phyloP scores from a whole-genome alignment of 2,888 invertebrate species.

The Caenorhabditis virilis region DNA sequence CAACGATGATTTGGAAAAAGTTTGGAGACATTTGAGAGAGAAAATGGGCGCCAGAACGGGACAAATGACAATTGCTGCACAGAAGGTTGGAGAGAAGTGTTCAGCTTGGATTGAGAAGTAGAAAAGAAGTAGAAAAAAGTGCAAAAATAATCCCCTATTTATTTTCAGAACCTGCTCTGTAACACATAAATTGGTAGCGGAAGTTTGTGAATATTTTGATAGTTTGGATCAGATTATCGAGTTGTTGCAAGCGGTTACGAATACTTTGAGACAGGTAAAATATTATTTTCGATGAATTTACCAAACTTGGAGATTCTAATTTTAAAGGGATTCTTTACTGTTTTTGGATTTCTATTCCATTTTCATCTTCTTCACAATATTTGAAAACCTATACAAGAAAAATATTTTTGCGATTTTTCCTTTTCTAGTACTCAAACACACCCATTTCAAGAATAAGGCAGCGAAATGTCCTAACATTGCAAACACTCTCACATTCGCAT shows the following conservation, averaged over 20 bases:
- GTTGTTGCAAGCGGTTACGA: slow-evolving; percentile 55
- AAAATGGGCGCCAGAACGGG: slow-evolving; percentile 24
- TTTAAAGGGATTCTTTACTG: no score
- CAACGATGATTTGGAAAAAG: slow-evolving; percentile 37
- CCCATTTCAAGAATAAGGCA: no score
- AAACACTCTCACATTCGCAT: no score
- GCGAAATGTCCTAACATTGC: no score
- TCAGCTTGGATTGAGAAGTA: slow-evolving; percentile 29
- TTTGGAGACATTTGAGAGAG: slow-evolving; percentile 35
- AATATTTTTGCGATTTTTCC: no score
- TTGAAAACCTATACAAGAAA: no score
- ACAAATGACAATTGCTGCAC: slow-evolving; percentile 16
- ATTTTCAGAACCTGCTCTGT: slow-evolving; percentile 47
- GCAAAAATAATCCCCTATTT: neutral
- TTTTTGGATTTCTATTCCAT: no score
- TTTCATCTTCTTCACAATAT: no score
- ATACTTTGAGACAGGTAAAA: slow-evolving; percentile 50
- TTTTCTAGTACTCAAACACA: no score
- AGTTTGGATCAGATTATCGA: slow-evolving; percentile 59
- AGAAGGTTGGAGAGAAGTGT: slow-evolving; percentile 24
- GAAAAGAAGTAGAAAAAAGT: neutral
- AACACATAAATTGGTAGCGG: slow-evolving; percentile 47
- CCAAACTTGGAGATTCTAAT: no score
- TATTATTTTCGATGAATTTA: no score
- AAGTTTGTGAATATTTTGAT: slow-evolving; percentile 61